Evolutionary conservation across 37 sponge, comb jelly and placozoan species (phyloP), one percentile per base, ranked within the genome.

Genomic region (Diacarnus erythraeanus): DNA sequence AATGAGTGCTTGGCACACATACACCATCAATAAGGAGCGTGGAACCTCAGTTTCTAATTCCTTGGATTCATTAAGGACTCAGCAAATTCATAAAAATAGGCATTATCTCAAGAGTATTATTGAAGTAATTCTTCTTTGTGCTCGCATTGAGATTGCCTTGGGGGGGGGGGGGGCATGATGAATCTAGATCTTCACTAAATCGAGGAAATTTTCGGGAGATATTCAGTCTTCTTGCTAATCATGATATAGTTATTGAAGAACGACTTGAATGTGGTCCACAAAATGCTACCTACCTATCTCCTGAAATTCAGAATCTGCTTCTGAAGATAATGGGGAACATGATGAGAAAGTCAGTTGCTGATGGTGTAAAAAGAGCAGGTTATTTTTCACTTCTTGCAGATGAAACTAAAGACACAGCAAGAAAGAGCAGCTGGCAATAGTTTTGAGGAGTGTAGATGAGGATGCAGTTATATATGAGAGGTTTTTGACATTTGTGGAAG

Each of bases 281-380:
- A 38, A 88, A 88, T 88, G 83, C 84, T 20, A 78, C 26, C 2
- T 88, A 88, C 38, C 72, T 42, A 4, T 88, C 89, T 4, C 40
- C 78, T 64, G 78, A 57, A 21, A 83, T 78, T 37, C 89, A 78
- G 71, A 88, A 88, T 68, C 42, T n/a, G 22, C n/a, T 87, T 6
- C 75, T 83, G 39, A 15, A 72, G 0, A 51, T 89, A 73, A 89
- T 80, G 84, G 90, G 61, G 31, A 42, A 34, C 23, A 79, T 60
- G 35, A 63, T 89, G 21, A 4, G 70, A 70, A 38, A 72, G 20
- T 54, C 73, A 23, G 59, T 77, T 59, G 71, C 74, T 57, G 15
- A 8, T 23, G 71, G 21, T n/a, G 83, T 82, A 39, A 15, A 77
- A 72, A 54, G 77, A 8, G 79, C 83, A 59, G 79, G 68, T 42